Base-by-base conservation (phyloP, 2,797 vertebrate genomes). In the Knipowitschia caucasica region DNA sequence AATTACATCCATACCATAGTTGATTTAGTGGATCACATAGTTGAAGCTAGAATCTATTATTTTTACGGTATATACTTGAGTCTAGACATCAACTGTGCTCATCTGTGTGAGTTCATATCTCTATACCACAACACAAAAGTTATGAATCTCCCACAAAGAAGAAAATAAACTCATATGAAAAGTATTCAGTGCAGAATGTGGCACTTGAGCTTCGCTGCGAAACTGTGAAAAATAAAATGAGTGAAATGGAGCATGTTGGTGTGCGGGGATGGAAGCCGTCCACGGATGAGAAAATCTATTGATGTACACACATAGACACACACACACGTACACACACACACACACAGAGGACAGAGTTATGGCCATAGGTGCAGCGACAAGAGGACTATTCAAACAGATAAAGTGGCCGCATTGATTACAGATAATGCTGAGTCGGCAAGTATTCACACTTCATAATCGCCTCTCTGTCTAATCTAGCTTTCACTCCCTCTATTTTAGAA, bases 231-330 rank as follows among this genome's bases (percentile, higher is more conserved):
- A n/a, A 38, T 60, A 44, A 71, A 40, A 45, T 2, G 29, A 20
- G 10, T 39, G 23, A 68, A 59, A 68, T 68, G 34, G 63, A 57
- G 57, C 59, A 59, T 53, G 29, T 24, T 30, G 62, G 40, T 30
- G 38, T 3, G 9, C 34, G 11, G 10, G 61, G 50, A 68, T 34
- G 35, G 30, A 42, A 12, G 35, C 18, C 39, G 17, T 36, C 4
- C 1, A 50, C 24, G 25, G 39, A 65, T 59, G 49, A 40, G 57
- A 56, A 17, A 66, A 31, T 25, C 27, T 15, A 11, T 1, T 6
- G n/a, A 7, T 24, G 15, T 11, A 29, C 14, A 39, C 30, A 0
- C 7, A 42, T n/a, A n/a, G n/a, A 7, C 27, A 17, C 14, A 29
- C 14, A 39, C 30, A 0, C 7, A 42, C 44, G 31, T 15, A 34